Conservation (phyloP, 2,888 invertebrate species). For the Timema cristinae region DNA sequence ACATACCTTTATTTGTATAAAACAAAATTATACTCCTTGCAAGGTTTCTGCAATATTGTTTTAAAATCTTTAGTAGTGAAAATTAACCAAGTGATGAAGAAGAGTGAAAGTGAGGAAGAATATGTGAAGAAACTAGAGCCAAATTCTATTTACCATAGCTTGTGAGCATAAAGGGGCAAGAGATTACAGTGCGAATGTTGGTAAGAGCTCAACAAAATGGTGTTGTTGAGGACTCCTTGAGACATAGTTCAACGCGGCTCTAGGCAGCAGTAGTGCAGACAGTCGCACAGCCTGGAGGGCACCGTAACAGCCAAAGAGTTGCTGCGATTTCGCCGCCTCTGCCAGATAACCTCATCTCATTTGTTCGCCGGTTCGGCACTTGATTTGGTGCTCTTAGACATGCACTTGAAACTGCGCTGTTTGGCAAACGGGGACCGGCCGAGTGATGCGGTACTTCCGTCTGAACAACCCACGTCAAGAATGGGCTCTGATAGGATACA, state of each 20-base stretch:
- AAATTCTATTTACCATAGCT: too few relatives aligned
- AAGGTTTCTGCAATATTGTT: too few relatives aligned
- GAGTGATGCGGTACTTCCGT: slow-evolving; percentile 41
- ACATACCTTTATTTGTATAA: too few relatives aligned
- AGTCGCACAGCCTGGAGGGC: slow-evolving; percentile 24
- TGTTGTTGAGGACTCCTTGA: too few relatives aligned
- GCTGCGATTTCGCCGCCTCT: slow-evolving; percentile 21
- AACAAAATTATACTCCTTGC: too few relatives aligned
- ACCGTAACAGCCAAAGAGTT: slow-evolving; percentile 23
- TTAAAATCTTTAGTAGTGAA: too few relatives aligned
- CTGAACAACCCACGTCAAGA: slow-evolving; percentile 40
- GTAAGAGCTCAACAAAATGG: too few relatives aligned
- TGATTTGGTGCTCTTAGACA: slow-evolving; percentile 22
- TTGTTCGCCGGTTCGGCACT: slow-evolving; percentile 18
- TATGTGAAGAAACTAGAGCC: too few relatives aligned
- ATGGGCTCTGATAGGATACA: slow-evolving; percentile 23
- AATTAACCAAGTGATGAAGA: too few relatives aligned
- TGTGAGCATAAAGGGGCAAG: too few relatives aligned
- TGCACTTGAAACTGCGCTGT: slow-evolving; percentile 44
- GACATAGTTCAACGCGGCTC: slow-evolving; percentile 22
- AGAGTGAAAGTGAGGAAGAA: too few relatives aligned
- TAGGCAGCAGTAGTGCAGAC: slow-evolving; percentile 28
- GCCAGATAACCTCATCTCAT: slow-evolving; percentile 23
- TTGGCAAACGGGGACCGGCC: slow-evolving; percentile 45
- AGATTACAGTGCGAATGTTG: too few relatives aligned